phyloP scores from a whole-genome alignment of 2,888 invertebrate species.

The Cephonodes hylas region DNA sequence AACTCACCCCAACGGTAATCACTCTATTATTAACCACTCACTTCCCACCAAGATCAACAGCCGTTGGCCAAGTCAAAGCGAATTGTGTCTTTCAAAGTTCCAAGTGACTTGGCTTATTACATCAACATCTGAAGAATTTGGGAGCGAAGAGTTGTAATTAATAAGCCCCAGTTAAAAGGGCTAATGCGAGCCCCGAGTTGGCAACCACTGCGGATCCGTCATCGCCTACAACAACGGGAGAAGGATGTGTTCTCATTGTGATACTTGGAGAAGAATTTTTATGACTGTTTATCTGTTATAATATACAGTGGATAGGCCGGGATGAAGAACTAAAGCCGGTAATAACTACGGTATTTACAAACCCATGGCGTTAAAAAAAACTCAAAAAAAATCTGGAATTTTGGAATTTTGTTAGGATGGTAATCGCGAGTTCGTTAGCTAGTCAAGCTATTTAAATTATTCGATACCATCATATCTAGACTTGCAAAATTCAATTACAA shows the following conservation, averaged over 20 bases:
- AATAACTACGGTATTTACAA: too few species aligned
- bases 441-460: too few species aligned
- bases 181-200: conserved; percentile 37
- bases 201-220: conserved; percentile 26
- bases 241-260: background rate
- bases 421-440: too few species aligned
- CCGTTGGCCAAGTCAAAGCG: background rate
- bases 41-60: background rate
- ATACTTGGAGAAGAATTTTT: background rate
- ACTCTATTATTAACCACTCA: background rate
- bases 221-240: conserved; percentile 26
- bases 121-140: conserved; percentile 7
- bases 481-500: too few species aligned
- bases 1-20: background rate
- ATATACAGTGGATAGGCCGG: too few species aligned
- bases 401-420: too few species aligned
- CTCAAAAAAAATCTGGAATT: too few species aligned
- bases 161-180: conserved; percentile 30
- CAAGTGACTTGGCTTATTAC: conserved; percentile 2
- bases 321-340: too few species aligned
- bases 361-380: too few species aligned
- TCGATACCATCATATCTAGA: too few species aligned
- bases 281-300: too few species aligned
- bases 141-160: conserved; percentile 26
- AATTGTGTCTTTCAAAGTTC: background rate